phyloP scores from a whole-genome alignment of 2,113 vertebrate genomes.

The Falco punctatus region DNA sequence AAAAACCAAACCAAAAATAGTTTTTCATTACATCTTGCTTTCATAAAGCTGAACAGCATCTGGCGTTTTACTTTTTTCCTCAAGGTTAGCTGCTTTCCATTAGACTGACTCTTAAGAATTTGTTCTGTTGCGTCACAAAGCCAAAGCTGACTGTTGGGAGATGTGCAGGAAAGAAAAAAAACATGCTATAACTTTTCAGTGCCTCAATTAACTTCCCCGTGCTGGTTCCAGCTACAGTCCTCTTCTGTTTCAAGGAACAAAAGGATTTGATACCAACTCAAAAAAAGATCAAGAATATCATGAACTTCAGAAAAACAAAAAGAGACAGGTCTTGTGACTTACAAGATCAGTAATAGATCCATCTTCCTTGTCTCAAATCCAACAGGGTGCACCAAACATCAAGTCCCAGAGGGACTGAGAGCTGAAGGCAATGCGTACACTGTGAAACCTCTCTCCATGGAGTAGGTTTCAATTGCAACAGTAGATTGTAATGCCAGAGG shows the following conservation, averaged over 20 bases:
- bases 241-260: neutral
- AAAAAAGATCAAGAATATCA: neutral
- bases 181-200: neutral
- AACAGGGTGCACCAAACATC: neutral
- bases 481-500: neutral
- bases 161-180: neutral
- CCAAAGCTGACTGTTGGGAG: neutral
- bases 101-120: neutral
- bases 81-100: conserved; percentile 15
- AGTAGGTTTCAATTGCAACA: neutral
- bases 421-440: neutral
- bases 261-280: neutral
- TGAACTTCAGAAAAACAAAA: neutral
- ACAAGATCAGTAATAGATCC: neutral
- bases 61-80: conserved; percentile 12
- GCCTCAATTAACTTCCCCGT: neutral
- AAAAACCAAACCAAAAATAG: neutral
- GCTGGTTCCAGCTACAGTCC: neutral
- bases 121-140: conserved; percentile 23
- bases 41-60: conserved; percentile 3
- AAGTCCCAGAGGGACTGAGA: neutral
- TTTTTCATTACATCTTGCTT: neutral
- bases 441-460: neutral
- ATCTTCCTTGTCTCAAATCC: neutral
- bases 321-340: neutral